These are phyloP conservation scores for Mesoclemmys tuberculata DNA, from an alignment of 2,113 vertebrate genomes.

Conservation along the genomic window DNA sequence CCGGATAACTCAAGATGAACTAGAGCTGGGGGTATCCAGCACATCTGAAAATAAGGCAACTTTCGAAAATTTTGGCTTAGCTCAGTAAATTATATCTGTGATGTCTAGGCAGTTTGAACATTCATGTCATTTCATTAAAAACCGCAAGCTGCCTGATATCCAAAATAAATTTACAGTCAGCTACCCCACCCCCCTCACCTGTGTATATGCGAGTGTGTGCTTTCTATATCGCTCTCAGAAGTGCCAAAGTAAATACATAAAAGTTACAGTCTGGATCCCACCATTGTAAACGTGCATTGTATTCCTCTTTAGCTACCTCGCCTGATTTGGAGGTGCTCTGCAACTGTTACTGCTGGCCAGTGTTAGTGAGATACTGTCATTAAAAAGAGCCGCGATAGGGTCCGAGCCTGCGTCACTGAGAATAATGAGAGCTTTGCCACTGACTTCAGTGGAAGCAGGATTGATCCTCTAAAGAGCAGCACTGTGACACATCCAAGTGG, in stretches of 20 bases:
- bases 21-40: neutral
- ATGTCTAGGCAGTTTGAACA: neutral
- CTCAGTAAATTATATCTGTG: neutral
- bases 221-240: neutral
- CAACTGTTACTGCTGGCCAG: no score
- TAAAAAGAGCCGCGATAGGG: no score
- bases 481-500: neutral
- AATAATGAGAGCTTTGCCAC: accelerated
- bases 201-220: neutral
- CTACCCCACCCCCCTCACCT: neutral
- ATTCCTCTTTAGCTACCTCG: neutral
- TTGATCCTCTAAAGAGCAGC: neutral
- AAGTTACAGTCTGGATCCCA: neutral
- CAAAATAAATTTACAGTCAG: neutral
- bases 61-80: neutral
- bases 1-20: neutral
- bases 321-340: neutral
- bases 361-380: no score
- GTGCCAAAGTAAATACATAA: neutral
- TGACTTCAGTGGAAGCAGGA: accelerated
- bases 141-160: neutral
- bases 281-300: neutral
- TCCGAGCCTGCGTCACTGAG: no score
- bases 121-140: neutral
- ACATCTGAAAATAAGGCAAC: neutral